phyloP scores from a whole-genome alignment of 2,797 vertebrate genomes.

The Xiphophorus birchmanni region DNA sequence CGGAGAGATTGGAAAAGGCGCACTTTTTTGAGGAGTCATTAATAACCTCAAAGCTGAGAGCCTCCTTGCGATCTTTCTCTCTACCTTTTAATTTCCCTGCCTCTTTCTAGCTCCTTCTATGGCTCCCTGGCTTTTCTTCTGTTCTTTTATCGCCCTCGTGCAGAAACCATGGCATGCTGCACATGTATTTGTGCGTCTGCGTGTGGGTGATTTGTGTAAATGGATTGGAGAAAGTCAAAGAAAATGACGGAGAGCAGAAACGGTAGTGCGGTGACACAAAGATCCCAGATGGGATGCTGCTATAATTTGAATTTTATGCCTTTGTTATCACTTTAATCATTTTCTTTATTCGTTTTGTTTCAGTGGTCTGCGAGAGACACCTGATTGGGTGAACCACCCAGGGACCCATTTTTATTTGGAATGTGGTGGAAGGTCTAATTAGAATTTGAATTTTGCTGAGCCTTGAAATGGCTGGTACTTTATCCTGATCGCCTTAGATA shows the following conservation, averaged over 20 bases:
- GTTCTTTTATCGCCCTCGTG: constrained; percentile 82
- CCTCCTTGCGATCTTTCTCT: constrained; percentile 99
- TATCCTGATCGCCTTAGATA: constrained; percentile 99
- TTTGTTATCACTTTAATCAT: constrained; percentile 99
- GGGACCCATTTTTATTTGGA: constrained; percentile 99
- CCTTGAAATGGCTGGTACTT: constrained; percentile 99
- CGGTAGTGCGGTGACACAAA: constrained; percentile 92
- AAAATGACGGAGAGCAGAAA: constrained; percentile 68
- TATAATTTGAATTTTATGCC: constrained; percentile 99
- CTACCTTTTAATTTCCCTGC: constrained; percentile 95
- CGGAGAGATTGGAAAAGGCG: constrained; percentile 99
- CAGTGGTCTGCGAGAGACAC: constrained; percentile 95
- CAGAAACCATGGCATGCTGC: constrained; percentile 82
- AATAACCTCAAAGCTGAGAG: constrained; percentile 99
- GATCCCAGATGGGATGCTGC: constrained; percentile 99
- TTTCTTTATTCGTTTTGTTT: constrained; percentile 99
- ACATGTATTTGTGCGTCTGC: constrained; percentile 20
- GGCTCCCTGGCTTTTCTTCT: constrained; percentile 70
- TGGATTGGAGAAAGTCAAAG: constrained; percentile 43
- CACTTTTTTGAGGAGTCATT: constrained; percentile 99
- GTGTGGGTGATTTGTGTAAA: constrained; percentile 16
- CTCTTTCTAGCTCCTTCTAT: constrained; percentile 81
- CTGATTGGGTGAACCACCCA: constrained; percentile 98
- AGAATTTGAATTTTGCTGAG: constrained; percentile 99
- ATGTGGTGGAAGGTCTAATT: constrained; percentile 99